Conservation (phyloP, 2,888 invertebrate genomes). For the Sarcophaga carnaria region DNA sequence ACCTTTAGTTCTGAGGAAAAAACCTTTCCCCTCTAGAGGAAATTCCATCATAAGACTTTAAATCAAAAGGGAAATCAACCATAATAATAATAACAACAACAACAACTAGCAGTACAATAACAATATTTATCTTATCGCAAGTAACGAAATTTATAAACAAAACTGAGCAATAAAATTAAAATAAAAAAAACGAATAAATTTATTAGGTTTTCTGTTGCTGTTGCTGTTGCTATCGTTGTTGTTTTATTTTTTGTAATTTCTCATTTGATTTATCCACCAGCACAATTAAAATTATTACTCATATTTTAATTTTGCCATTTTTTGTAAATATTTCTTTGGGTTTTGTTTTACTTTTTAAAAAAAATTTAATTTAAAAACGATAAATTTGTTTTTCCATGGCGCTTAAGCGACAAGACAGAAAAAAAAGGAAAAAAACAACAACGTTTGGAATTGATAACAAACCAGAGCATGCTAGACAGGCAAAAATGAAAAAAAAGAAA, state of each 20-base stretch:
- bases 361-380: not conserved
- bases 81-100: not conserved
- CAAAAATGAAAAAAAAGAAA: not conserved
- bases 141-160: not conserved
- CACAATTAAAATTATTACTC: slow-evolving; percentile 6
- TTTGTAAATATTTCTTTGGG: not conserved
- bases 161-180: not conserved
- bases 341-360: not conserved
- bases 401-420: too few relatives aligned
- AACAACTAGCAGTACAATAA: too few relatives aligned
- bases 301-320: slow-evolving; percentile 4
- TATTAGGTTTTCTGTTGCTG: not conserved
- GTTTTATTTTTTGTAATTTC: not conserved
- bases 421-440: not conserved
- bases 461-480: not conserved
- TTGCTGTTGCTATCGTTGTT: too few relatives aligned
- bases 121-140: not conserved
- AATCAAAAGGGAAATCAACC: not conserved
- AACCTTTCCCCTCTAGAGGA: not conserved
- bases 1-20: not conserved
- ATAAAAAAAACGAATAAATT: not conserved
- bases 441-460: not conserved
- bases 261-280: slow-evolving; percentile 26
- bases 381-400: not conserved
- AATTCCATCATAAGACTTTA: not conserved